A percentile compares a stretch with the other conserved stretches of the same genome.
Evolutionary conservation across 1,140 invertebrate genomes (phyloP).

Genomic region (Hylaeus anthracinus): DNA sequence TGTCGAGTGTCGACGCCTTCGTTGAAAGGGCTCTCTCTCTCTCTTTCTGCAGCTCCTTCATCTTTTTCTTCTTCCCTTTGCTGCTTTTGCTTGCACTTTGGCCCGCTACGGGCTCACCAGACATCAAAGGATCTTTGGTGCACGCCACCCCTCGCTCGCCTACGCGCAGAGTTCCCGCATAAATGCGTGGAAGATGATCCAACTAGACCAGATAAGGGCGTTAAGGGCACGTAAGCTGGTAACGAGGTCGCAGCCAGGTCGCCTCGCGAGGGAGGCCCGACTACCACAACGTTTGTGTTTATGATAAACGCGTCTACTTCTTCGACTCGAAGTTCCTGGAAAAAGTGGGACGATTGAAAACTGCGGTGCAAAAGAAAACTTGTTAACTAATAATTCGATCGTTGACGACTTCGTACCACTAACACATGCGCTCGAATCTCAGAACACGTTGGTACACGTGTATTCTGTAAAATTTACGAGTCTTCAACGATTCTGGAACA

Average conservation of each 20-base stretch:
- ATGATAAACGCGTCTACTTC: neutral
- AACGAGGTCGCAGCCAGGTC: slow-evolving; percentile 52
- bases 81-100: slow-evolving; percentile 77
- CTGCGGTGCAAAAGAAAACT: too few relatives aligned
- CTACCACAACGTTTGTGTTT: neutral
- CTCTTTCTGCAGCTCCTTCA: slow-evolving; percentile 31
- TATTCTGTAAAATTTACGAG: too few relatives aligned
- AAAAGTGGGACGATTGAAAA: too few relatives aligned
- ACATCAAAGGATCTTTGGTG: slow-evolving; percentile 74
- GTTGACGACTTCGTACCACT: too few relatives aligned
- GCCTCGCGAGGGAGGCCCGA: too few relatives aligned
- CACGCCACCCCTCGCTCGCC: slow-evolving; percentile 40
- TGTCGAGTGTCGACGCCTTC: slow-evolving; percentile 75
- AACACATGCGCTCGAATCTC: too few relatives aligned
- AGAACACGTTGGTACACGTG: too few relatives aligned
- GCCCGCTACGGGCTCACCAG: slow-evolving; percentile 90
- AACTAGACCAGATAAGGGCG: slow-evolving; percentile 34
- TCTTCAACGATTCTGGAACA: too few relatives aligned
- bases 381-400: too few relatives aligned
- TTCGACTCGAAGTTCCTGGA: too few relatives aligned
- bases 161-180: slow-evolving; percentile 45
- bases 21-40: slow-evolving; percentile 72
- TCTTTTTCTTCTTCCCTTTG: slow-evolving; percentile 40
- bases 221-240: slow-evolving; percentile 20
- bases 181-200: slow-evolving; percentile 49